Base-by-base conservation (phyloP, 1,140 invertebrate species). In the Hyphantria cunea region DNA sequence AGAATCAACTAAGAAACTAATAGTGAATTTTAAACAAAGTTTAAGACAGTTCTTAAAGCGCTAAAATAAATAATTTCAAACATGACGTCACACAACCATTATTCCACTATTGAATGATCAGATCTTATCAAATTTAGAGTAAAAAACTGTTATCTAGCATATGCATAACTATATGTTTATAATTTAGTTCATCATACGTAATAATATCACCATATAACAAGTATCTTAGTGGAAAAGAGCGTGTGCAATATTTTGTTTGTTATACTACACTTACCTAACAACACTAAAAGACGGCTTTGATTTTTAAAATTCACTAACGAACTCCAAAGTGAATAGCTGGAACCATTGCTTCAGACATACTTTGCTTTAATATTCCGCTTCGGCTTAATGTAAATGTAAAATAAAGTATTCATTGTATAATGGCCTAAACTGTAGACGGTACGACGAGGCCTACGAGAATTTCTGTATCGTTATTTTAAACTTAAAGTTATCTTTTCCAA, bases 401-500 rank as follows among this genome's bases (percentile, higher is more conserved):
- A 39, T 58, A 58, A 56, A 49, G 37, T 49, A 59, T 37, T 55
- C 34, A 54, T 37, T 63, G 39, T 69, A 56, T 61, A 68, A 68
- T 53, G 71, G 74, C 70, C 71, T 73, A 73, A 54, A 50, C 62
- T 31, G 47, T 53, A 64, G 54, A 62, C 42, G 68, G 66, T 63
- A 64, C 44, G 47, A 52, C 54, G 54, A 68, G 79, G 76, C 77
- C 79, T 82, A 82, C 56, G 56, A 60, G 31, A 69, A 70, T 59
- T 65, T 39, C 51, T 13, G 62, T 59, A 74, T 60, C 70, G 59
- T 64, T 68, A 52, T 63, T 66, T 59, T 42, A 51, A 72, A 77
- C 70, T 39, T 74, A 75, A 66, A 76, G 64, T 84, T 84, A 81
- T 83, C 72, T 82, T 86, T 76, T 85, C 72, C 75, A 81, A 86